These are phyloP conservation scores for Aphelenchoides fujianensis DNA, from an alignment of 1,140 invertebrate genomes.

Conservation along the genomic window DNA sequence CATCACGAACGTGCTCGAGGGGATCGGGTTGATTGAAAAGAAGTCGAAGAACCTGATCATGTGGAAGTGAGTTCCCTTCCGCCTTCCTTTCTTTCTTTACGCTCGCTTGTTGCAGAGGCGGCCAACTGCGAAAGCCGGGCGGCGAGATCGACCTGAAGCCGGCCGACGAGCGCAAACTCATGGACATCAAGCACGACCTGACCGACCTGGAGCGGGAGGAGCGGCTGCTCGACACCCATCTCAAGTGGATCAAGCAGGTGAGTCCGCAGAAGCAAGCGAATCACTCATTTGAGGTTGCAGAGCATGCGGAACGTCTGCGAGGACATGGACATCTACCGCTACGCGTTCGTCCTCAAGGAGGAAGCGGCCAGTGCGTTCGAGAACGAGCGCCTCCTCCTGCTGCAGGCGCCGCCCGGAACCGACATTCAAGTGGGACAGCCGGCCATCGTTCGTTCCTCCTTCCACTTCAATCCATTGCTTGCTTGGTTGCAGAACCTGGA, in stretches of 20 bases:
- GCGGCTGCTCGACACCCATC: conserved; percentile 49
- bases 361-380: conserved; percentile 32
- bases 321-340: conserved; percentile 37
- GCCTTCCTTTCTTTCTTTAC: conserved; percentile 10
- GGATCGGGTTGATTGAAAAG: conserved; percentile 96
- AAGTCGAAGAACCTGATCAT: conserved; percentile 96
- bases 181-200: conserved; percentile 43
- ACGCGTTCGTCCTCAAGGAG: conserved; percentile 33
- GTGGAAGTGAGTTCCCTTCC: conserved; percentile 72
- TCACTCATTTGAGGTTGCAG: conserved; percentile 21
- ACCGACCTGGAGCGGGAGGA: conserved; percentile 52
- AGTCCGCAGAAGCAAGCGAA: background rate
- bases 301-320: conserved; percentile 47
- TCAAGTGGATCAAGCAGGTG: conserved; percentile 53
- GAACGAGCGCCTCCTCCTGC: conserved; percentile 22
- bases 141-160: conserved; percentile 49
- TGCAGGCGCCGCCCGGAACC: conserved; percentile 38
- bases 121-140: conserved; percentile 46
- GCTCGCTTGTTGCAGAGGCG: conserved; percentile 42
- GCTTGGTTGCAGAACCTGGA: background rate
- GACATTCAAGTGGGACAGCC: conserved; percentile 9
- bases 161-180: conserved; percentile 41
- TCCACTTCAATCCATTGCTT: background rate
- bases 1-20: conserved; percentile 98
- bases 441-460: background rate